Percentiles rank a stretch among this genome's conserved stretches.
Evolutionary conservation across 2,888 invertebrate species (phyloP).

Genomic region (Octodonta nipae): DNA sequence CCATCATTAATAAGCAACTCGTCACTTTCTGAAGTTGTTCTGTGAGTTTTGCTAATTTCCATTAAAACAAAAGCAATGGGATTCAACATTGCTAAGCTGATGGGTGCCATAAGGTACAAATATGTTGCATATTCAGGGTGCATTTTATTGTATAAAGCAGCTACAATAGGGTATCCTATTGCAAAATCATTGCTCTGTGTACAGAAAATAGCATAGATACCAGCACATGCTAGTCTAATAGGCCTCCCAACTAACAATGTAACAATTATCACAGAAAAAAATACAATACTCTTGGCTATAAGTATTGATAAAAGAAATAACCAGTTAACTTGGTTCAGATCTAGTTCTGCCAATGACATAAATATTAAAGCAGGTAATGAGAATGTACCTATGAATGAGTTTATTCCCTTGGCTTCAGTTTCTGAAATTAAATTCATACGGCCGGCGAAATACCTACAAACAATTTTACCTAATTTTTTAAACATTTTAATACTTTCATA

Average conservation of each 20-base stretch:
- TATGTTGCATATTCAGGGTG: conserved; percentile 86
- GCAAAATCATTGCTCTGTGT: conserved; percentile 98
- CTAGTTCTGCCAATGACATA: conserved; percentile 70
- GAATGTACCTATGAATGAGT: conserved; percentile 86
- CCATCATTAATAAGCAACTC: conserved; percentile 21
- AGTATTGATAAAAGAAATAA: conserved; percentile 74
- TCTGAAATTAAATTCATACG: conserved; percentile 68
- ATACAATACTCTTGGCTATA: conserved; percentile 73
- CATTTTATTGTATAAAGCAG: conserved; percentile 67
- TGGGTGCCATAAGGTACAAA: conserved; percentile 85
- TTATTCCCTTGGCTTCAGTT: conserved; percentile 77
- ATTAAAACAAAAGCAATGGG: conserved; percentile 81
- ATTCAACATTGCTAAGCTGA: conserved; percentile 82
- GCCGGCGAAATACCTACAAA: conserved; percentile 66
- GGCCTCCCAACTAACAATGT: conserved; percentile 70
- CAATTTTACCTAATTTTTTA: no score
- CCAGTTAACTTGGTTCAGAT: conserved; percentile 81
- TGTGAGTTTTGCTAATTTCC: conserved; percentile 47
- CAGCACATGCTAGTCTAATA: conserved; percentile 69
- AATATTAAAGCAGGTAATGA: conserved; percentile 86
- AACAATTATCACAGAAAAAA: conserved; percentile 62
- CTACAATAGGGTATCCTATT: conserved; percentile 85
- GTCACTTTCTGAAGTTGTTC: conserved; percentile 7
- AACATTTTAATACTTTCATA: no score
- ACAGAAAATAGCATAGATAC: conserved; percentile 85